These are phyloP conservation scores for Willowsia nigromaculata DNA, from an alignment of 2,888 invertebrate genomes.

Conservation along the genomic window DNA sequence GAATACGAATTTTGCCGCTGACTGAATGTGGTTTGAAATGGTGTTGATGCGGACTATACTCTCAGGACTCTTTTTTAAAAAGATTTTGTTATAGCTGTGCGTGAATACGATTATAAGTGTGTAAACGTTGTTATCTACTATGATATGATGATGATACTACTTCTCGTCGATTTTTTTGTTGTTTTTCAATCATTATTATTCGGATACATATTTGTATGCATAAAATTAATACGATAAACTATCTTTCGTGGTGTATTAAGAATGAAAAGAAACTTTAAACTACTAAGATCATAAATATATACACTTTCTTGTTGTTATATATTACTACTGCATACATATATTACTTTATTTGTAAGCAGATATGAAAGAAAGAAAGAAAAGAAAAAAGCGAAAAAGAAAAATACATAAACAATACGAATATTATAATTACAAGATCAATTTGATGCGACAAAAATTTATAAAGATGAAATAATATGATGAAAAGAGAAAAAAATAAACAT, in stretches of 20 bases:
- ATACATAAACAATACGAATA: neutral
- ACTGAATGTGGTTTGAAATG: neutral
- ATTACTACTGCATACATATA: neutral
- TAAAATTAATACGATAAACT: neutral
- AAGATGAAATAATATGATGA: neutral
- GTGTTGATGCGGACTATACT: slow-evolving; percentile 46
- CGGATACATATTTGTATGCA: neutral
- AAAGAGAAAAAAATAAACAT: slow-evolving; percentile 42
- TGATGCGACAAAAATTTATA: slow-evolving; percentile 8
- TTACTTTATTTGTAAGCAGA: neutral
- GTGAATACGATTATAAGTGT: neutral
- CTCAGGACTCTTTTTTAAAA: slow-evolving; percentile 47
- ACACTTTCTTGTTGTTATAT: slow-evolving; percentile 27
- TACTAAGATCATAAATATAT: neutral
- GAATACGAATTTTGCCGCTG: neutral
- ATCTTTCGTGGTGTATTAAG: slow-evolving; percentile 21
- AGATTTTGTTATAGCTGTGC: neutral
- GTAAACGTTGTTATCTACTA: slow-evolving; percentile 33
- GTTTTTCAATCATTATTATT: slow-evolving; percentile 3
- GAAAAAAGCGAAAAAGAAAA: slow-evolving; percentile 9
- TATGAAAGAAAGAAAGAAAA: slow-evolving; percentile 31
- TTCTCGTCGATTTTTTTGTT: neutral
- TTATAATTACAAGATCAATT: neutral
- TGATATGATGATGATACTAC: neutral
- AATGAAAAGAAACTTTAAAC: slow-evolving; percentile 26